Conservation (phyloP, 2,113 vertebrate genomes). For the Syngnathus typhle region DNA sequence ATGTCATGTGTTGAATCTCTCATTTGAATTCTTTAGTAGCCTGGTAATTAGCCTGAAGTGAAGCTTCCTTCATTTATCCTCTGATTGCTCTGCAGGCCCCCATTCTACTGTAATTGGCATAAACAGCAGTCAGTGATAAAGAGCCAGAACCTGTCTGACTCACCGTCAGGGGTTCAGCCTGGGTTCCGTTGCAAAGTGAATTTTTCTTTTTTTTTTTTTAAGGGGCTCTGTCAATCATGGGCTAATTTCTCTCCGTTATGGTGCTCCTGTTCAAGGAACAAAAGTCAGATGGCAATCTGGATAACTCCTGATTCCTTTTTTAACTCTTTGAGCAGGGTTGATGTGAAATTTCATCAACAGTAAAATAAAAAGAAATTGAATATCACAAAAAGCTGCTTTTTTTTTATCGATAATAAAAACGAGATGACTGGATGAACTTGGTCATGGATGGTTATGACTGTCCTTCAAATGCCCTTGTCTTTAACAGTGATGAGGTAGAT, state of each 20-base stretch:
- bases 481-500: conserved; percentile 58
- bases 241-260: not conserved
- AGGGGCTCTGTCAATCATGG: not conserved
- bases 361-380: no score
- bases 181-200: not conserved
- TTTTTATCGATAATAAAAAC: not conserved
- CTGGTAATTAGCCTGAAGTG: conserved; percentile 9
- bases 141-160: not conserved
- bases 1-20: not conserved
- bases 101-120: conserved; percentile 9
- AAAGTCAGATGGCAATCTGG: not conserved
- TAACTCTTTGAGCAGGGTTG: no score
- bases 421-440: conserved; percentile 1
- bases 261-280: no score
- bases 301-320: no score
- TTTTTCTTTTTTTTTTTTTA: not conserved
- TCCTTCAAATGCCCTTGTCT: conserved; percentile 59
- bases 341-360: no score
- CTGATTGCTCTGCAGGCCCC: conserved; percentile 8
- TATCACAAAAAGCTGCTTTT: no score
- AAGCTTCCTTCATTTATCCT: conserved; percentile 4
- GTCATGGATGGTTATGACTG: conserved; percentile 11
- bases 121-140: conserved; percentile 2
- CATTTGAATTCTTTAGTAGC: conserved; percentile 5
- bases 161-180: not conserved